phyloP scores from a whole-genome alignment of 2,888 invertebrate species.

The Sphaerophoria taeniata region DNA sequence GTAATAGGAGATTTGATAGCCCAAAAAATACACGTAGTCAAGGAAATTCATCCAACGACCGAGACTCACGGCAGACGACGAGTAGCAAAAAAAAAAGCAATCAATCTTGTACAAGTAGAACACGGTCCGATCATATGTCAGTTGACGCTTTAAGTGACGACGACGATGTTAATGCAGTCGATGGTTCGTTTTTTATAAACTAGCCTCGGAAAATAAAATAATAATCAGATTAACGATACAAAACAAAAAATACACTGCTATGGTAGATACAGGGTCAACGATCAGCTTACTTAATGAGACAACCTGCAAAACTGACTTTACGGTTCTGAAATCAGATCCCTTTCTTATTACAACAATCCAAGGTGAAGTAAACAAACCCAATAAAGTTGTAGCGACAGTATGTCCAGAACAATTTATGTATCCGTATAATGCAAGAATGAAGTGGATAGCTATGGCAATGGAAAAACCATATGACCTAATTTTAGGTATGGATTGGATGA shows the following conservation, averaged over 20 bases:
- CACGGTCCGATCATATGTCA: slow-evolving; percentile 1
- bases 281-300: neutral
- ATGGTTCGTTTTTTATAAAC: slow-evolving; percentile 4
- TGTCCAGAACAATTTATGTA: neutral
- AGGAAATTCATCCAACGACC: neutral
- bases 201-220: slow-evolving; percentile 5
- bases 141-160: neutral
- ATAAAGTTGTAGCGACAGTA: neutral
- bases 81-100: neutral
- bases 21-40: too few species aligned
- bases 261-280: neutral
- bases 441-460: neutral
- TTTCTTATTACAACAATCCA: neutral
- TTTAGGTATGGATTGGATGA: neutral
- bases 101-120: neutral
- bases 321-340: neutral
- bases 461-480: neutral
- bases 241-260: neutral
- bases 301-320: neutral
- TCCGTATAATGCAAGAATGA: neutral
- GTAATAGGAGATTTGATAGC: too few species aligned
- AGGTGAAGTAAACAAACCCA: slow-evolving; percentile 7
- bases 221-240: neutral
- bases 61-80: neutral
- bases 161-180: neutral